Evolutionary conservation across 2,113 vertebrate species (phyloP).

Genomic region (Connochaetes taurinus): DNA sequence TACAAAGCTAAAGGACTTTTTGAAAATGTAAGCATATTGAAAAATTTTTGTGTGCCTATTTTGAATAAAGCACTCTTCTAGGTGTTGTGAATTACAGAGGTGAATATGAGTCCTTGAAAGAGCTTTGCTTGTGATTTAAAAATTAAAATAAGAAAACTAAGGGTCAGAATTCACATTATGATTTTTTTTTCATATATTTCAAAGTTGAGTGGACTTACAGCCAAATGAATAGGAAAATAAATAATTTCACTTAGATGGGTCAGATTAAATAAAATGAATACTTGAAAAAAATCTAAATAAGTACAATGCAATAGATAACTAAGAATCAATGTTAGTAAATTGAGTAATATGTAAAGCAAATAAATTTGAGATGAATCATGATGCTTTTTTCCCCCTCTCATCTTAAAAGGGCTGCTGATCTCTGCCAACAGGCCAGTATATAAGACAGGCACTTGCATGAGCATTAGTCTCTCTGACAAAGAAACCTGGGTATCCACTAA

Average conservation of each 20-base stretch:
- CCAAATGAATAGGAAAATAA: constrained; percentile 33
- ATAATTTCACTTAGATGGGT: neutral
- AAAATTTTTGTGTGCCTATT: neutral
- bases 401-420: neutral
- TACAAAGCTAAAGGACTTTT: neutral
- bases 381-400: neutral
- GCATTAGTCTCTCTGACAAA: neutral
- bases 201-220: neutral
- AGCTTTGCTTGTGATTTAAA: constrained; percentile 24
- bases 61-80: neutral
- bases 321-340: neutral
- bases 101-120: neutral
- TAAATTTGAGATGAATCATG: neutral
- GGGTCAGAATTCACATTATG: neutral
- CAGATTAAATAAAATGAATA: neutral
- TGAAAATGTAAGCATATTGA: neutral
- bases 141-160: neutral
- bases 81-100: neutral
- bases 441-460: neutral
- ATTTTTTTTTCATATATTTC: constrained; percentile 28
- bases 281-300: constrained; percentile 39
- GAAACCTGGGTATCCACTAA: neutral
- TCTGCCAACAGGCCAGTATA: neutral
- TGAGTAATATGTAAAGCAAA: neutral
- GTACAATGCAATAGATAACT: neutral